These are phyloP conservation scores for Manacus vitellinus DNA, from an alignment of 2,113 vertebrate genomes.

Conservation along the genomic window DNA sequence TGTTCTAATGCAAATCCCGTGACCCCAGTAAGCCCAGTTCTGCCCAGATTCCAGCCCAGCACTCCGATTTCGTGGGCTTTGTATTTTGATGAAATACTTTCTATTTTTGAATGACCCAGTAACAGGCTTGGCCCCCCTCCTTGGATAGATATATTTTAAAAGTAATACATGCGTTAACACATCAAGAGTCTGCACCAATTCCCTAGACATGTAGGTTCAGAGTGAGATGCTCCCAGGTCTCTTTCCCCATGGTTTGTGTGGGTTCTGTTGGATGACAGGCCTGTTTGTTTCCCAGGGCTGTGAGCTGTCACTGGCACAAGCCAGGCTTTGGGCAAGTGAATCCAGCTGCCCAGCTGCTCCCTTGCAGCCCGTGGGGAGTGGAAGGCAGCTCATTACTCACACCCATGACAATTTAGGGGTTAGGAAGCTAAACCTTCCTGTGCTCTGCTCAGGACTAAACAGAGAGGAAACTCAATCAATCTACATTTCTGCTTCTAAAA, in stretches of 20 bases:
- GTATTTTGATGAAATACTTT: not conserved
- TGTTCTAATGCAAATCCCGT: not conserved
- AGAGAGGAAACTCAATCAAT: not conserved
- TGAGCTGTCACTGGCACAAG: not conserved
- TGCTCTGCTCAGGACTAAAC: not conserved
- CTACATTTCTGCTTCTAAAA: not conserved
- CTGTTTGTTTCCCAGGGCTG: not conserved
- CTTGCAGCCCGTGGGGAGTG: not conserved
- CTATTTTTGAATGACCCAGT: not conserved
- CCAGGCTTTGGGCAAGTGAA: not conserved
- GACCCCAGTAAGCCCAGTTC: not conserved
- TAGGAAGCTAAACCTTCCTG: not conserved
- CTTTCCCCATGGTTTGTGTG: fast-evolving
- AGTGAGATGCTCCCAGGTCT: not conserved
- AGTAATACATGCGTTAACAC: not conserved
- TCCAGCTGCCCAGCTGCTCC: not conserved
- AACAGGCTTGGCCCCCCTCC: not conserved
- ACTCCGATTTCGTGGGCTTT: not conserved
- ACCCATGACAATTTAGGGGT: not conserved
- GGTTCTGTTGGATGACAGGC: not conserved
- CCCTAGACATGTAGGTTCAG: fast-evolving
- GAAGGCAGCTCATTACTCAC: not conserved
- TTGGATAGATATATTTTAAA: not conserved
- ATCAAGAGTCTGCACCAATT: not conserved
- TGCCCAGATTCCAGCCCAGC: not conserved